Percentiles rank a stretch among this genome's conserved stretches.
Conservation (phyloP, 30 jellyfish, hydroid and myxozoan species). For the Cassiopea andromeda region DNA sequence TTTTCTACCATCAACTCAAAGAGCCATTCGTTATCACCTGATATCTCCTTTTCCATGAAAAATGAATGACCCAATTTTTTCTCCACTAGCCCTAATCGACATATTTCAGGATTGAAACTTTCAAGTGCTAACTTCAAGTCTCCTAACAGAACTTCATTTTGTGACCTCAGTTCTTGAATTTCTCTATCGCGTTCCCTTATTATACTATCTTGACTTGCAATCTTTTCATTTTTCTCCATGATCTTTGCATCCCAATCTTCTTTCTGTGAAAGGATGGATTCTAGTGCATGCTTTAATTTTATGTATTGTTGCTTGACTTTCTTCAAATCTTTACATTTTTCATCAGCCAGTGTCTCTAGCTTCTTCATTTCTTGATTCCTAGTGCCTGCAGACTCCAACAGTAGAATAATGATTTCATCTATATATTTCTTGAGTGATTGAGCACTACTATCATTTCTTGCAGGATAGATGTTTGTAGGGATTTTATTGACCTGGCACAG, state of each 20-base stretch:
- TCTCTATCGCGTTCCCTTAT: conserved; percentile 1
- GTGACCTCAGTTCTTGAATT: not conserved
- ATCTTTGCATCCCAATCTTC: not conserved
- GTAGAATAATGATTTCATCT: not conserved
- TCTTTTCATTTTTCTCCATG: conserved; percentile 16
- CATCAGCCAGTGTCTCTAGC: conserved; percentile 7
- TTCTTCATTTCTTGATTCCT: not conserved
- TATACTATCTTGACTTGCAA: conserved; percentile 7
- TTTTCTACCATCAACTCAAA: conserved; percentile 7
- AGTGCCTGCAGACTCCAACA: not conserved
- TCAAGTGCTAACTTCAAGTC: not conserved
- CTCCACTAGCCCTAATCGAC: not conserved
- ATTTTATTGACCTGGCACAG: conserved; percentile 6
- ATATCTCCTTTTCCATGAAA: conserved; percentile 8
- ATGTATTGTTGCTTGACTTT: not conserved
- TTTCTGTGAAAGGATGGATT: not conserved
- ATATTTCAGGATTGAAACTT: not conserved
- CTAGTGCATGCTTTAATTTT: not conserved
- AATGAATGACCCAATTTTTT: conserved; percentile 18
- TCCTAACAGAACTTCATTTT: not conserved
- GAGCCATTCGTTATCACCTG: conserved; percentile 11
- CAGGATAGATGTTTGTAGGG: not conserved
- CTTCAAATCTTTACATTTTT: not conserved
- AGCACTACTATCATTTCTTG: not conserved
- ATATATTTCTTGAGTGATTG: not conserved